Evolutionary conservation across 1,140 invertebrate genomes (phyloP), one percentile per base, ranked within the genome.

Genomic region (Zaprionus nigranus): DNA sequence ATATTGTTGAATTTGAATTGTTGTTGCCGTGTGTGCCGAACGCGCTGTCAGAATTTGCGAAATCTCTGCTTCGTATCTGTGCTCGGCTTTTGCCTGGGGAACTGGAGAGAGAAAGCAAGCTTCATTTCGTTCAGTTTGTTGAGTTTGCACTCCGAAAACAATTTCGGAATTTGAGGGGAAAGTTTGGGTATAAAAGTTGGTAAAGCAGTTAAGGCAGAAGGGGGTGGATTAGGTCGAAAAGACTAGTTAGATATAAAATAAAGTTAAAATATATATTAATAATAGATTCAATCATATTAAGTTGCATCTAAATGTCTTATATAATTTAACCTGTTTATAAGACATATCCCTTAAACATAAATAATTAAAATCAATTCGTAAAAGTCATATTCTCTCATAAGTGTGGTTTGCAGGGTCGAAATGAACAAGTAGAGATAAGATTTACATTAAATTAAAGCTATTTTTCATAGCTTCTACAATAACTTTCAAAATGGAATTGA

Each of bases 1-100:
- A 46, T 57, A 62, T 75, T 75, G 72, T 75, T 75, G 72, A 75
- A 70, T 75, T 70, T 63, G 66, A 75, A 75, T 75, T 75, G 72
- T 75, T 63, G 72, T 75, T 75, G 72, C 69, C 53, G 30, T 34
- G 30, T 56, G 38, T 40, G 72, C 72, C 72, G 66, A 70, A 36
- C 57, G 12, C 49, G 43, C 40, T 46, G 40, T 69, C 72, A 75
- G 60, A 68, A 36, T 28, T 28, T 15, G 15, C 64, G 57, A 74
- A 68, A 74, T 75, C 72, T 75, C 65, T 62, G 65, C 22, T 13
- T 69, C 71, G 71, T 68, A n/a, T 17, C 17, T 2, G 12, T 1
- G 7, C 40, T 75, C 72, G 72, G 40, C 30, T 40, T n/a, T 6
- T 0, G 11, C 4, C 24, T 4, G 66, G 72, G 59, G 40, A 30